Percentiles rank a stretch among this genome's conserved stretches.
Conservation (phyloP, 2,888 invertebrate genomes). For the Drosophila diplacantha region DNA sequence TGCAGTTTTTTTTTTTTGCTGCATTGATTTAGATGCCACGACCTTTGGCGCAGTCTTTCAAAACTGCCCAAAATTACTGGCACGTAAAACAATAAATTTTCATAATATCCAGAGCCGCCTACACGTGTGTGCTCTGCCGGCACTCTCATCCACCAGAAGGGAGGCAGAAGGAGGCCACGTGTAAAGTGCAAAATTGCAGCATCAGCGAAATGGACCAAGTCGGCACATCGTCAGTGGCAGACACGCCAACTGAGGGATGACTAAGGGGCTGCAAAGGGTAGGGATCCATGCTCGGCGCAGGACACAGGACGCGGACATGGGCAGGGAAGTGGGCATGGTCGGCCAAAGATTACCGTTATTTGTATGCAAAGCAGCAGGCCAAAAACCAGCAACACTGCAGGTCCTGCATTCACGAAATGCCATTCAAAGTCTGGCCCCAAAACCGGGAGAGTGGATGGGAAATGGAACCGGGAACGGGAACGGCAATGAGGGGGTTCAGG, state of each 20-base stretch:
- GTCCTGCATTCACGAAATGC: conserved; percentile 41
- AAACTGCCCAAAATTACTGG: conserved; percentile 48
- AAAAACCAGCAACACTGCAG: conserved; percentile 59
- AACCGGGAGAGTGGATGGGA: neutral
- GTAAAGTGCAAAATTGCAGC: conserved; percentile 65
- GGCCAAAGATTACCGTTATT: conserved; percentile 64
- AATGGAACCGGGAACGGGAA: neutral
- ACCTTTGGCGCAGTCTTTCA: conserved; percentile 35
- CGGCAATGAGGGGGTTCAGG: conserved; percentile 26
- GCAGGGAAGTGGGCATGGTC: conserved; percentile 45
- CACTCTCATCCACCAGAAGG: neutral
- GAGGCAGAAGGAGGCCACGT: conserved; percentile 33
- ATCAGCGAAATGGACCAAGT: conserved; percentile 58
- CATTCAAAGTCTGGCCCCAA: conserved; percentile 52
- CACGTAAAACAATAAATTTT: conserved; percentile 68
- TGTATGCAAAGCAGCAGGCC: conserved; percentile 68
- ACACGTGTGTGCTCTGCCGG: conserved; percentile 20
- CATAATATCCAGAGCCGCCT: conserved; percentile 47
- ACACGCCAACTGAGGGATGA: conserved; percentile 12
- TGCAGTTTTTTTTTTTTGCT: neutral
- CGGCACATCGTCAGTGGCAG: conserved; percentile 26
- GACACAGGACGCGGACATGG: conserved; percentile 17
- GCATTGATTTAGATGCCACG: conserved; percentile 25
- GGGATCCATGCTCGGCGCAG: neutral
- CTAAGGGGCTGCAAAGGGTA: neutral